Percentiles rank a stretch among this genome's conserved stretches.
phyloP scores from a whole-genome alignment of 2,113 vertebrate species.

The Hippocampus zosterae region DNA sequence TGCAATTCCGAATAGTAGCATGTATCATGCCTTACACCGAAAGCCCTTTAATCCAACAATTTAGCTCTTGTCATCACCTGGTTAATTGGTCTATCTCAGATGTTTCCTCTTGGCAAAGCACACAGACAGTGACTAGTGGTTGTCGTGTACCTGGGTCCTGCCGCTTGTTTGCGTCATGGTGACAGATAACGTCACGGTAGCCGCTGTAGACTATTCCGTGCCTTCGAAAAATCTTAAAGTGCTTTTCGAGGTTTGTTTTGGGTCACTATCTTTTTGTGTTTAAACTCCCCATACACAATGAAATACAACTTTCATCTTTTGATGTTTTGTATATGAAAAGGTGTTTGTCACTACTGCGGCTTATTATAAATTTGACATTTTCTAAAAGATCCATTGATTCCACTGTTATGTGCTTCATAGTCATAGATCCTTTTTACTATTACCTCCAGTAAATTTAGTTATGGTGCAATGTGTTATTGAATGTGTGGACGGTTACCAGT shows the following conservation, averaged over 20 bases:
- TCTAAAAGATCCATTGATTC: background rate
- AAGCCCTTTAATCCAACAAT: slow-evolving; percentile 68
- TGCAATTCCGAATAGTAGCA: slow-evolving; percentile 64
- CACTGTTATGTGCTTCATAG: background rate
- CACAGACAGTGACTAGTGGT: slow-evolving; percentile 44
- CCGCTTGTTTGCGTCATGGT: slow-evolving; percentile 41
- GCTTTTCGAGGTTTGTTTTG: too few relatives aligned
- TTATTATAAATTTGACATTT: too few relatives aligned
- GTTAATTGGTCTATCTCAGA: slow-evolving; percentile 62
- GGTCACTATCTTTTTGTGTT: too few relatives aligned
- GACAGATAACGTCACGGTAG: slow-evolving; percentile 28
- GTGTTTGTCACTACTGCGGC: too few relatives aligned
- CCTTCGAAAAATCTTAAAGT: too few relatives aligned
- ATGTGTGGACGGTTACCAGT: background rate
- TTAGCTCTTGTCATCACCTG: slow-evolving; percentile 65
- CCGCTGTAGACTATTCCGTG: too few relatives aligned
- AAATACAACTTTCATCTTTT: background rate
- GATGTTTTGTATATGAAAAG: too few relatives aligned
- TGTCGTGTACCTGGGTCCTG: slow-evolving; percentile 34
- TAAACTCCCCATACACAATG: too few relatives aligned
- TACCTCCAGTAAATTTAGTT: background rate
- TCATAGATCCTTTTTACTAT: background rate
- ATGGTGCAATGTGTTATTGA: background rate
- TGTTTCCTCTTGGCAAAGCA: slow-evolving; percentile 59
- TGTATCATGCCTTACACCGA: slow-evolving; percentile 64